phyloP scores from a whole-genome alignment of 2,888 invertebrate genomes.

The Meiosimyza platycephala region DNA sequence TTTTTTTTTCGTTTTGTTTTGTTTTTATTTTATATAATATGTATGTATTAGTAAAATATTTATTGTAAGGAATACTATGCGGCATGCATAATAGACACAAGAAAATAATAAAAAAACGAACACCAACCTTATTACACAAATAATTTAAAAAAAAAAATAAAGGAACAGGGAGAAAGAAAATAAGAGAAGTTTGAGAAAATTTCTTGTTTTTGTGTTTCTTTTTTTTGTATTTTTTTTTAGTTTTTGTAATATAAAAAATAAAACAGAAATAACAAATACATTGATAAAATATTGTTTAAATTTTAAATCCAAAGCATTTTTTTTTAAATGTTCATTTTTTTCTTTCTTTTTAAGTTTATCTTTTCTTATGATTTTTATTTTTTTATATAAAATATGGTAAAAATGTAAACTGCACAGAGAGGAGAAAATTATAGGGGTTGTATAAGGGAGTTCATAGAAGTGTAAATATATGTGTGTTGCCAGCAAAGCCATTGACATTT shows the following conservation, averaged over 20 bases:
- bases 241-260: constrained; percentile 34
- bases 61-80: constrained; percentile 54
- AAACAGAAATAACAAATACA: constrained; percentile 39
- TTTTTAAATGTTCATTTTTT: constrained; percentile 32
- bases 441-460: constrained; percentile 28
- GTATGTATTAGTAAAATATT: constrained; percentile 60
- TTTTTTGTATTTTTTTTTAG: constrained; percentile 25
- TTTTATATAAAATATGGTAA: constrained; percentile 38
- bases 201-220: constrained; percentile 17
- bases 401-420: constrained; percentile 34
- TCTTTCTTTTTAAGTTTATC: constrained; percentile 38
- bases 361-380: constrained; percentile 35
- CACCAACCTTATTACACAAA: constrained; percentile 53
- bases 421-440: constrained; percentile 26
- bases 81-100: constrained; percentile 50
- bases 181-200: constrained; percentile 24
- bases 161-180: constrained; percentile 33
- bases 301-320: constrained; percentile 42
- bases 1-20: constrained; percentile 50
- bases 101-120: constrained; percentile 48
- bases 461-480: constrained; percentile 38
- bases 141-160: constrained; percentile 46
- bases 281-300: constrained; percentile 35
- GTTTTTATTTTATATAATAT: constrained; percentile 56
- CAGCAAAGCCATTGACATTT: constrained; percentile 11